Conservation (phyloP, 35 echinoderm and acorn worm genomes). For the Stichopus chloronotus region DNA sequence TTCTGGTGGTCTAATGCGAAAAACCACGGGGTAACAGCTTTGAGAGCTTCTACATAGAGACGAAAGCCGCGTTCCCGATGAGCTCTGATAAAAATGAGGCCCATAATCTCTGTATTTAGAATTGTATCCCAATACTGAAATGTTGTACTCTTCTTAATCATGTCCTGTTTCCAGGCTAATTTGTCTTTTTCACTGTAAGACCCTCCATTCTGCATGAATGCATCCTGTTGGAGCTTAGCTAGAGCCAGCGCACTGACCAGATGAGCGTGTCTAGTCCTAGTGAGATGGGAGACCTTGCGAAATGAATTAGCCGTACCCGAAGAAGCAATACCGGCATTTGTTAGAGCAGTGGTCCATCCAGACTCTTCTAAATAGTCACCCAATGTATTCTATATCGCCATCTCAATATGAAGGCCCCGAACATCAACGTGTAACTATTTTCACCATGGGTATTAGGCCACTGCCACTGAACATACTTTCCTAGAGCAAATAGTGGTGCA, state of each 20-base stretch:
- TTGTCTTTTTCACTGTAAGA: neutral
- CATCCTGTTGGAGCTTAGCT: slow-evolving; percentile 25
- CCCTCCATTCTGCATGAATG: slow-evolving; percentile 15
- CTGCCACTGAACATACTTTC: slow-evolving; percentile 46
- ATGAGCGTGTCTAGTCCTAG: slow-evolving; percentile 56
- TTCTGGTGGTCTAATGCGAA: neutral
- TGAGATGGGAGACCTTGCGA: slow-evolving; percentile 28
- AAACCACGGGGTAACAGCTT: neutral
- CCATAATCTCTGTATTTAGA: neutral
- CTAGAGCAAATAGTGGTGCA: slow-evolving; percentile 28
- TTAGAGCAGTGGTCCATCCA: slow-evolving; percentile 63
- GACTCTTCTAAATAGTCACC: slow-evolving; percentile 56
- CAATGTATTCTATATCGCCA: slow-evolving; percentile 20
- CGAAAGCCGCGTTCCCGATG: neutral
- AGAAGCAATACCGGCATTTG: slow-evolving; percentile 54
- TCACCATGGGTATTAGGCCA: slow-evolving; percentile 18
- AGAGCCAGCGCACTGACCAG: slow-evolving; percentile 53
- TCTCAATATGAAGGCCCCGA: slow-evolving; percentile 13
- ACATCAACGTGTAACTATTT: neutral
- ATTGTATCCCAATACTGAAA: neutral
- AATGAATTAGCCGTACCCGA: slow-evolving; percentile 70
- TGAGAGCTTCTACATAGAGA: neutral
- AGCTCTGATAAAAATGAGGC: neutral
- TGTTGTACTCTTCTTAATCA: no score
- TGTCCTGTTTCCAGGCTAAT: neutral